Evolutionary conservation across 2,888 invertebrate genomes (phyloP), one percentile per base, ranked within the genome.

Genomic region (Zele albiditarsus): DNA sequence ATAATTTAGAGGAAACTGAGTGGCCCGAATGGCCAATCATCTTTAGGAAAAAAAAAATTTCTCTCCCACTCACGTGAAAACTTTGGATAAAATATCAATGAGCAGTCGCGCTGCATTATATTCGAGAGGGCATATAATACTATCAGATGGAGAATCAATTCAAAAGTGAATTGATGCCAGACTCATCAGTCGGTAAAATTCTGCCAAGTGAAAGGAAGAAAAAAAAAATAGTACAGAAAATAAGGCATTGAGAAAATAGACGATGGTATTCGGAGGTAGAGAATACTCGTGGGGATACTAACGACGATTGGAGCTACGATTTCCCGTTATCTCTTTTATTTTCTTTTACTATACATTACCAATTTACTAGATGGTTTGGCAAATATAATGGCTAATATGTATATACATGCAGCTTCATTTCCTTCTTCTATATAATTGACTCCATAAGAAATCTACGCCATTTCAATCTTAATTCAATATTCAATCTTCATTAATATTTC

Each of bases 1-100:
- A 20, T 46, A 49, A 67, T 67, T 60, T 42, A 28, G 23, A 27
- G 25, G 63, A 69, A 62, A 74, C 53, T 31, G 73, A 73, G 62
- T 14, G 14, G 6, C 65, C 28, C 46, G n/a, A 28, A 12, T 38
- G 16, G n/a, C 28, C 38, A 33, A 63, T 38, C 53, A 53, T 53
- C 8, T 53, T 20, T 0, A 46, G 42, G 58, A 49, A 60, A 63
- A 12, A 20, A 63, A 53, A 0, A 14, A 14, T 57, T 31, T 42
- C 3, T 53, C 8, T 53, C 10, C 53, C 3, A n/a, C 20, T n/a
- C n/a, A 10, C 2, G 4, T 23, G 20, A 10, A 53, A 20, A 53
- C 20, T 53, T 4, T 20, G n/a, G n/a, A 53, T 53, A 20, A 53
- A 53, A 53, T 20, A 20, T 53, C 20, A 20, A 53, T 53, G 20